Conservation (phyloP, 2,888 invertebrate species). For the Cephus pygmeus region DNA sequence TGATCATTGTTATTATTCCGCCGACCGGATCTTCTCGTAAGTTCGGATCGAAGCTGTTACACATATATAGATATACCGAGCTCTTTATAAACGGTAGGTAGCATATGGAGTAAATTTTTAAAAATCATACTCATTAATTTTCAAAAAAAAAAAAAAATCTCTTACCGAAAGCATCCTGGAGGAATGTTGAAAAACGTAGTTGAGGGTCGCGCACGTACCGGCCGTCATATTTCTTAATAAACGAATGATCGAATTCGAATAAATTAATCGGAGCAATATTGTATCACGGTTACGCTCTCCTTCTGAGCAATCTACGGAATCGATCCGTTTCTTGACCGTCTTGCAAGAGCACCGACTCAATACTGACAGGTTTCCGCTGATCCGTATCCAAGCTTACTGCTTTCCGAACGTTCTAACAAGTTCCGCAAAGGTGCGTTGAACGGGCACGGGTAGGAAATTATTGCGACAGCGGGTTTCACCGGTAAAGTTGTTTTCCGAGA, state of each 20-base stretch:
- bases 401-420: neutral
- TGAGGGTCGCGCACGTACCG: slow-evolving; percentile 43
- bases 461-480: neutral
- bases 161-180: slow-evolving; percentile 61
- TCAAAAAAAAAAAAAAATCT: neutral
- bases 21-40: neutral
- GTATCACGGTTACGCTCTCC: neutral
- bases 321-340: neutral
- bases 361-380: neutral
- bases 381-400: neutral
- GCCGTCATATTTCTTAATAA: slow-evolving; percentile 3
- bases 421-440: neutral
- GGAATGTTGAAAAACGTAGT: slow-evolving; percentile 61
- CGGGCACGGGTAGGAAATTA: neutral
- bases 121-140: neutral
- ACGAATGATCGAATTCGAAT: neutral
- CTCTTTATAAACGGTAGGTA: neutral
- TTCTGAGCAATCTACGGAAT: neutral
- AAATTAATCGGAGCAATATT: slow-evolving; percentile 4
- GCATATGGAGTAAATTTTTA: neutral
- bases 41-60: neutral
- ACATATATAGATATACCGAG: too few species aligned
- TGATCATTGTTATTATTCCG: neutral
- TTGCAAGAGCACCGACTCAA: neutral
- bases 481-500: neutral